Evolutionary conservation across 1,140 invertebrate species (phyloP).

Genomic region (Formica selysi): DNA sequence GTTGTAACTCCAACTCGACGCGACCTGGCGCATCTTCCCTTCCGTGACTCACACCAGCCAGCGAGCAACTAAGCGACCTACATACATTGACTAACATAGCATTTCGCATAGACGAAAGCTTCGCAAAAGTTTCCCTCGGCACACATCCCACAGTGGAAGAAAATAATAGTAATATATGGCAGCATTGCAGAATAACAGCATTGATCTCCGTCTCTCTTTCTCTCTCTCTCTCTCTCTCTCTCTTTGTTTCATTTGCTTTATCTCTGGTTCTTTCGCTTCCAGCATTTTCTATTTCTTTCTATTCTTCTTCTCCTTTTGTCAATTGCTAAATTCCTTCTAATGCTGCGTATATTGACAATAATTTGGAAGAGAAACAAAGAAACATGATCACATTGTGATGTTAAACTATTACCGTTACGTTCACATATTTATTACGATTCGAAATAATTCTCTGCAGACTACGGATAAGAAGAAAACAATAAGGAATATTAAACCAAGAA

Average conservation of each 20-base stretch:
- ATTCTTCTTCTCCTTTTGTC: background rate
- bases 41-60: constrained; percentile 61
- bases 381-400: background rate
- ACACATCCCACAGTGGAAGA: constrained; percentile 49
- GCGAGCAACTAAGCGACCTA: constrained; percentile 49
- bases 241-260: background rate
- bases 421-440: too few species aligned
- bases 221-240: background rate
- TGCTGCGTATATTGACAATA: background rate
- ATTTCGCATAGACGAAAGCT: constrained; percentile 63
- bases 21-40: constrained; percentile 41
- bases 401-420: background rate
- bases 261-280: background rate
- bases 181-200: constrained; percentile 70
- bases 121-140: constrained; percentile 51
- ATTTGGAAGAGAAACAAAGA: background rate
- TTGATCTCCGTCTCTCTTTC: constrained; percentile 50
- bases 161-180: constrained; percentile 64
- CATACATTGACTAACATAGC: constrained; percentile 47
- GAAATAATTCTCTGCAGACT: background rate
- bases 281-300: background rate
- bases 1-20: constrained; percentile 23
- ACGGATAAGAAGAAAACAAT: background rate
- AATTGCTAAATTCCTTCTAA: background rate
- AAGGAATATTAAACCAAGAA: background rate